Base-by-base conservation (phyloP, 1,140 invertebrate species). In the Aphelinus certus region DNA sequence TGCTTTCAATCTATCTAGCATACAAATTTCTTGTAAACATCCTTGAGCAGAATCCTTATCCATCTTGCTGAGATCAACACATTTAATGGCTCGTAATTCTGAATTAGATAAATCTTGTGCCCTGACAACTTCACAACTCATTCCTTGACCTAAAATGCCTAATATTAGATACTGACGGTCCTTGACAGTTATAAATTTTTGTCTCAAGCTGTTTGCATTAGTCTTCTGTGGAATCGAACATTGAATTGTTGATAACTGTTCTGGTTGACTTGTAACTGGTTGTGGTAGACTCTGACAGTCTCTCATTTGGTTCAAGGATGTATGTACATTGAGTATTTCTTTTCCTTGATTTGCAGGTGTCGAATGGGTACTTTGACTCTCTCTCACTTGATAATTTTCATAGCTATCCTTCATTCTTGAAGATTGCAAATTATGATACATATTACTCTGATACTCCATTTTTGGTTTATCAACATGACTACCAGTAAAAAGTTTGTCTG, bases 1-100 rank as follows among this genome's bases (percentile, higher is more conserved):
- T 62, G 92, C 92, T 86, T 97, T 96, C 55, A 99, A 89, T 82
- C 93, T 92, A 64, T 92, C 85, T n/a, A 99, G 88, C 75, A 98
- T 88, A 75, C 92, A 89, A 56, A 98, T 95, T 90, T 99, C 98
- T 85, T 98, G 97, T 49, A 96, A 88, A 85, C 96, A 99, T 4
- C 94, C 94, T 78, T 93, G 88, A 0, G 92, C 90, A 61, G 93
- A 89, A 2, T 90, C 86, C 42, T 92, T 90, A 85, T 96, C 94
- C 53, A 94, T 86, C 5, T 78, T 69, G 62, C 65, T 83, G 3
- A 88, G 78, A 81, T 88, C 78, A 5, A 88, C 86, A 58, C 89
- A 86, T 80, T 94, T 94, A 2, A 94, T 84, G 0, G 92, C 93
- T 84, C 79, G 87, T 77, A 79, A 89, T 88, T 88, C 90, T 74